Base-by-base conservation (phyloP, 2,797 vertebrate species). In the Gobionotothen gibberifrons region DNA sequence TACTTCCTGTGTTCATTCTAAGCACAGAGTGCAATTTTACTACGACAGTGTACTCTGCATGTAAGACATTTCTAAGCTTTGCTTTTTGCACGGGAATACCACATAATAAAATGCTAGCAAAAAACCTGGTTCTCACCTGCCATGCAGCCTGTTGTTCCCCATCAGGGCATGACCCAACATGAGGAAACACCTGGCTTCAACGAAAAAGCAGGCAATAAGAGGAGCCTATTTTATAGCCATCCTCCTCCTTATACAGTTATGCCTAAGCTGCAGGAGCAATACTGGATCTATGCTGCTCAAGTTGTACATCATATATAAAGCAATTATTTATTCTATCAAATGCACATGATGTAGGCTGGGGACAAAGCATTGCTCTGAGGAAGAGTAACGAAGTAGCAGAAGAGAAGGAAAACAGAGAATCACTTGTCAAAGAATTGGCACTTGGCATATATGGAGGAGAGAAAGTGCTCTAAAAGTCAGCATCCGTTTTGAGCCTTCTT, bases 151-250 rank as follows among this genome's bases (percentile, higher is more conserved):
- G 87, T 84, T 91, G 79, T 90, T 91, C 79, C 81, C 74, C 79
- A 86, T 79, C 69, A 72, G 86, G 91, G 81, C 90, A 90, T 89
- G 87, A 93, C 86, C 85, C 80, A 77, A 92, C 91, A 92, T 12
- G 91, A 94, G 83, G 85, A 89, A 92, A 89, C 89, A 93, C 90
- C 91, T 93, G 89, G 89, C 84, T 86, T 63, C 69, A 68, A 82
- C 74, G 77, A 79, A 87, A 81, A 84, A 64, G 21, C 72, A 81
- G 72, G 63, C 83, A 79, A 74, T 67, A 66, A 82, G 82, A 83
- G 74, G 59, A 78, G 76, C 40, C 65, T 61, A 66, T 73, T 85
- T 87, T 69, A 83, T 62, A 71, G 74, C 74, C 72, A 76, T 61
- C 66, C 74, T 82, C 54, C 64, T 63, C 39, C 73, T 61, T 65